These are phyloP conservation scores for Cygnus olor DNA, from an alignment of 2,797 vertebrate genomes.

Conservation along the genomic window DNA sequence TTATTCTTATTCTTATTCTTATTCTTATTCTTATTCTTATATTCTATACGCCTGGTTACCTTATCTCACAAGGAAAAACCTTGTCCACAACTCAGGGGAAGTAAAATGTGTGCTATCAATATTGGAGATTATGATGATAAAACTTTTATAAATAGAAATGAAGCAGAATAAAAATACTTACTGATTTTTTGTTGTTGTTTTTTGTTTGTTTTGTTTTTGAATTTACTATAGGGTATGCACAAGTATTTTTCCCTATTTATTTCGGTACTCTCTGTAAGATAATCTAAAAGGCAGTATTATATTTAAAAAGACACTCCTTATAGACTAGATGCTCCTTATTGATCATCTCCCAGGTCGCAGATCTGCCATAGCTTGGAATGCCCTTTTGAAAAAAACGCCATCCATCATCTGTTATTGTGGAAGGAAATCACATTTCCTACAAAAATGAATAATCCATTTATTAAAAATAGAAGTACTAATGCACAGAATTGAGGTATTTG, in stretches of 20 bases:
- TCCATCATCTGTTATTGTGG: not conserved
- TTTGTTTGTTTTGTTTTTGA: not conserved
- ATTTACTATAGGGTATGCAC: not conserved
- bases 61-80: not conserved
- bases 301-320: not conserved
- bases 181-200: no score
- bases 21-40: no score
- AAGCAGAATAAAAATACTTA: not conserved
- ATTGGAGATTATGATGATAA: not conserved
- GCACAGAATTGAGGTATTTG: not conserved
- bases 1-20: no score
- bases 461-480: not conserved
- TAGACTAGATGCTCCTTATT: not conserved
- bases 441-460: not conserved
- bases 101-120: not conserved
- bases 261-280: not conserved
- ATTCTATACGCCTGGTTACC: not conserved
- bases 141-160: not conserved
- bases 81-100: not conserved
- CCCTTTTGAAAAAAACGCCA: not conserved
- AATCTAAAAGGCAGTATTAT: not conserved
- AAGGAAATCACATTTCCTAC: not conserved
- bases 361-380: not conserved
- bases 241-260: not conserved
- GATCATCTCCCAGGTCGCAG: not conserved